A percentile compares a stretch with the other conserved stretches of the same genome.
Conservation (phyloP, 2,113 vertebrate genomes). For the Oreochromis aureus region DNA sequence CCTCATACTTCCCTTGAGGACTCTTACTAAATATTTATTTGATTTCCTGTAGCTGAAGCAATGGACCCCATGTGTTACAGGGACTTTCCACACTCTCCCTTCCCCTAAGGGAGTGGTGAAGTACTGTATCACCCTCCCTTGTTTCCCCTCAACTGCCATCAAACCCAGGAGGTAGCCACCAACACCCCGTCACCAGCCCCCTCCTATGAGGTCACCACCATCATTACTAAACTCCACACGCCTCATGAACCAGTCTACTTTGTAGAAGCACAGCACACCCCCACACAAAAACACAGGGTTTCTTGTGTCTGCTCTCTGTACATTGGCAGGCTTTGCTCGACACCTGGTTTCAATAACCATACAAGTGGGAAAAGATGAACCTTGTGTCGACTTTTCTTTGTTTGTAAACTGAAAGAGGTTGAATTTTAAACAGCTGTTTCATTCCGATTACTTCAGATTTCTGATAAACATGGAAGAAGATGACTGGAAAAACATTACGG, state of each 20-base stretch:
- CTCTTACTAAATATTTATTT: slow-evolving; percentile 46
- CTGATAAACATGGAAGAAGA: background rate
- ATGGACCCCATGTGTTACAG: slow-evolving; percentile 61
- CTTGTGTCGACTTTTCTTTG: slow-evolving; percentile 21
- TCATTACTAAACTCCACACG: slow-evolving; percentile 33
- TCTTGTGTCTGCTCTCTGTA: slow-evolving; percentile 39
- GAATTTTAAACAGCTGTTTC: slow-evolving; percentile 8
- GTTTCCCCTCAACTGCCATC: slow-evolving; percentile 27
- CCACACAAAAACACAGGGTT: slow-evolving; percentile 44
- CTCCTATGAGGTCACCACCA: slow-evolving; percentile 54
- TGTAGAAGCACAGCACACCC: slow-evolving; percentile 14
- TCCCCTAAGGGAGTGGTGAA: background rate
- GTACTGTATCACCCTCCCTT: slow-evolving; percentile 32
- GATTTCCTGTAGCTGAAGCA: slow-evolving; percentile 56
- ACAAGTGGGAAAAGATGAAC: slow-evolving; percentile 46
- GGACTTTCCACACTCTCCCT: slow-evolving; percentile 61
- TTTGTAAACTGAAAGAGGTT: slow-evolving; percentile 44
- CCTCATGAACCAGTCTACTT: slow-evolving; percentile 26
- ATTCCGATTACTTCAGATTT: slow-evolving; percentile 9
- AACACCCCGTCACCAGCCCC: slow-evolving; percentile 32
- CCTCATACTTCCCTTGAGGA: background rate
- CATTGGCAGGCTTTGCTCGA: slow-evolving; percentile 37
- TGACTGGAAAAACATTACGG: background rate
- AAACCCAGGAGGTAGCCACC: slow-evolving; percentile 9
- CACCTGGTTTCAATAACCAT: slow-evolving; percentile 70